Conservation (phyloP, 2,797 vertebrate species). For the Enteromius treurensis region DNA sequence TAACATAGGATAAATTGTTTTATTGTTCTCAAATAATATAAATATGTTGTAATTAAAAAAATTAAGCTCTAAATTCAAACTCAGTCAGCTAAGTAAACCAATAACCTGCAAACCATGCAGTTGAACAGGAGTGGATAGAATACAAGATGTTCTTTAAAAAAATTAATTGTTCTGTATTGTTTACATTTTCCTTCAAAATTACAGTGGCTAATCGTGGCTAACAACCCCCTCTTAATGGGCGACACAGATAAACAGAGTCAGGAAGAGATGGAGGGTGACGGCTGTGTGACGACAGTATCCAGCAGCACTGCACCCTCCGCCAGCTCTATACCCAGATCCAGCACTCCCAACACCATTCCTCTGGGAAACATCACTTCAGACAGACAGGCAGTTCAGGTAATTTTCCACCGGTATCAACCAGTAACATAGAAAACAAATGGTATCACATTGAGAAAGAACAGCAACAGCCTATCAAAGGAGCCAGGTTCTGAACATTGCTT, state of each 20-base stretch:
- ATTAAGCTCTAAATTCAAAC: background rate
- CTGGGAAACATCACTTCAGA: conserved; percentile 85
- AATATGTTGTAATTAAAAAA: background rate
- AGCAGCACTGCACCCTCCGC: conserved; percentile 56
- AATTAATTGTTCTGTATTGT: background rate
- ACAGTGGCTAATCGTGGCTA: conserved; percentile 22
- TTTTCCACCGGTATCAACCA: conserved; percentile 12
- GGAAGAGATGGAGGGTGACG: conserved; percentile 67
- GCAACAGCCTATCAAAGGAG: background rate
- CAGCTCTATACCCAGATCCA: conserved; percentile 75
- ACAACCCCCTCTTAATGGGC: conserved; percentile 54
- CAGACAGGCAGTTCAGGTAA: conserved; percentile 90
- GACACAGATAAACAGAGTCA: conserved; percentile 27
- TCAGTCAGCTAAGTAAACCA: too few relatives aligned
- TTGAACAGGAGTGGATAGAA: background rate
- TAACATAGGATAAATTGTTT: too few relatives aligned
- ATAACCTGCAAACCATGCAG: background rate
- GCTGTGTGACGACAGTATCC: conserved; percentile 65
- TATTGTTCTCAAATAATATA: background rate
- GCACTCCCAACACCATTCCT: conserved; percentile 78
- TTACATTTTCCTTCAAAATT: background rate
- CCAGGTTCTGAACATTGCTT: background rate
- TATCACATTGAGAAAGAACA: background rate
- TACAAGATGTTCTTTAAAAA: background rate
- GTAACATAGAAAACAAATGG: background rate